Evolutionary conservation across 2,113 vertebrate species (phyloP).

Genomic region (Microtus montanus): DNA sequence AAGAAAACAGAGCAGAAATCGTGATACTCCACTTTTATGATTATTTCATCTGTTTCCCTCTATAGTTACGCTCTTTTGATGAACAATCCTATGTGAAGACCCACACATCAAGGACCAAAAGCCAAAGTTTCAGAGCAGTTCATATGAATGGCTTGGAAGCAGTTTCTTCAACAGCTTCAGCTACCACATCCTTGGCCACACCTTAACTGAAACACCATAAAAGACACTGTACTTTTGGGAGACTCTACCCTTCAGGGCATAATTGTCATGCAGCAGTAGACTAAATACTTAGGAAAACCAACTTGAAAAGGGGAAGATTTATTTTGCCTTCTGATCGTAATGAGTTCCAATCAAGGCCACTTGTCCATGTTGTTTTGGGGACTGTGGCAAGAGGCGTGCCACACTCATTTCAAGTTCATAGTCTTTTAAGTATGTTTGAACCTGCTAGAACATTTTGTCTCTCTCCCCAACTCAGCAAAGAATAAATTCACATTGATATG

Average conservation of each 20-base stretch:
- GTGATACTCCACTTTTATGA: not conserved
- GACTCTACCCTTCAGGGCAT: slow-evolving; percentile 15
- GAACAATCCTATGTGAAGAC: not conserved
- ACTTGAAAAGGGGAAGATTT: not conserved
- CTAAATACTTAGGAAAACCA: not conserved
- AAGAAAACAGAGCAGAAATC: not conserved
- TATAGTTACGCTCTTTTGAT: not conserved
- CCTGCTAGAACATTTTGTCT: slow-evolving; percentile 24
- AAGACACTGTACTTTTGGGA: not conserved
- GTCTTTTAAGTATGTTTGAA: not conserved
- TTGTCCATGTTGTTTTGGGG: not conserved
- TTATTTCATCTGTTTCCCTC: not conserved
- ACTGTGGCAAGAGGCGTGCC: not conserved
- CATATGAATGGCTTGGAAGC: not conserved
- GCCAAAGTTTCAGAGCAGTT: not conserved
- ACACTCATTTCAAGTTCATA: slow-evolving; percentile 15
- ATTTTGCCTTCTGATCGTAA: not conserved
- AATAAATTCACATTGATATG: slow-evolving; percentile 33
- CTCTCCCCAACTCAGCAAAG: slow-evolving; percentile 21
- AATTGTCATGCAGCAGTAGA: not conserved
- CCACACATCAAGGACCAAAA: not conserved
- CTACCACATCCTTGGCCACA: not conserved
- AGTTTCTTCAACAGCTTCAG: not conserved
- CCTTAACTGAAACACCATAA: not conserved
- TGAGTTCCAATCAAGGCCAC: not conserved